Conservation (phyloP, 2,113 vertebrate species). For the Heterochromis multidens region DNA sequence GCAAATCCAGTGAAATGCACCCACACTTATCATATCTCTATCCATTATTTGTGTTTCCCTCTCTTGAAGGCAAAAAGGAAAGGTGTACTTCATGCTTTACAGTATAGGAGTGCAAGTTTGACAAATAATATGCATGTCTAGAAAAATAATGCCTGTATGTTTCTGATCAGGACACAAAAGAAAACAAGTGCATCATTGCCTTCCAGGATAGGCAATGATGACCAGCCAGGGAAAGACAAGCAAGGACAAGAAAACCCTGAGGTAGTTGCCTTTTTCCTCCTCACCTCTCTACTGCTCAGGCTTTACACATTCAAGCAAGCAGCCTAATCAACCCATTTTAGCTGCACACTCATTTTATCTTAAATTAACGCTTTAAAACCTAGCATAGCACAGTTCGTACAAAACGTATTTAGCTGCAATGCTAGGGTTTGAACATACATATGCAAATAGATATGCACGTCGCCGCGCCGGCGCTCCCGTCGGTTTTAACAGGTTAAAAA, state of each 20-base stretch:
- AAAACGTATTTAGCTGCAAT: no score
- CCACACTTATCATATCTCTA: neutral
- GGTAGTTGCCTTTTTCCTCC: neutral
- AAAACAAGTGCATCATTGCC: neutral
- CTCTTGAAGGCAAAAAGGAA: neutral
- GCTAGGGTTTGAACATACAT: no score
- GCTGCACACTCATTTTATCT: neutral
- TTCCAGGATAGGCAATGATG: conserved; percentile 13
- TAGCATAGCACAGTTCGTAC: no score
- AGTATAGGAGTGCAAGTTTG: neutral
- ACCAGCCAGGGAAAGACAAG: neutral
- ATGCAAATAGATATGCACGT: no score
- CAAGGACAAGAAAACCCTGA: neutral
- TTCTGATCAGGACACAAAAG: conserved; percentile 2
- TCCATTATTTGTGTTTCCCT: neutral
- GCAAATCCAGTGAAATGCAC: neutral
- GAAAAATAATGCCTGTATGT: neutral
- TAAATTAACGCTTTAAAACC: no score
- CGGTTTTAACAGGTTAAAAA: no score
- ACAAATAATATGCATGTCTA: neutral
- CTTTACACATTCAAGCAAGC: neutral
- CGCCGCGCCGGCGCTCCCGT: no score
- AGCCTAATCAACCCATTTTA: neutral
- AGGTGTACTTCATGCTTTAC: neutral
- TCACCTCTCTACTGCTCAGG: neutral